A percentile compares a stretch with the other conserved stretches of the same genome.
phyloP scores from a whole-genome alignment of 2,888 invertebrate genomes.

The Drosophila mettleri region DNA sequence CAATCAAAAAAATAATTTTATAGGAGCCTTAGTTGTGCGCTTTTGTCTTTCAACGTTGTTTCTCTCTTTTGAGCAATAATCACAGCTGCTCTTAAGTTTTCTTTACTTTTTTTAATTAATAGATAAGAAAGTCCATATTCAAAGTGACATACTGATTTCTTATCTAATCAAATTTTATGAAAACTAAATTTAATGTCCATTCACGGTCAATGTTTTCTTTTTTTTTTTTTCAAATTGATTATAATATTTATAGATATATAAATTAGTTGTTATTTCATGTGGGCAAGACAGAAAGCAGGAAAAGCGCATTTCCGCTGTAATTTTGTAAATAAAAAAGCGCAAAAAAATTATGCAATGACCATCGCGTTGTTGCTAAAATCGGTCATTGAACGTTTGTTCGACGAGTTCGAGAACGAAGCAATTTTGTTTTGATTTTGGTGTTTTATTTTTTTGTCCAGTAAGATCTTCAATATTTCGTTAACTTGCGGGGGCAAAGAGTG shows the following conservation, averaged over 20 bases:
- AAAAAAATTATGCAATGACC: slow-evolving; percentile 66
- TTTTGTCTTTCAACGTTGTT: neutral
- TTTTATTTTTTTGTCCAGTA: slow-evolving; percentile 14
- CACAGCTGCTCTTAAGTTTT: slow-evolving; percentile 9
- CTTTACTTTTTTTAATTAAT: slow-evolving; percentile 34
- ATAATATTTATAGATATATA: neutral
- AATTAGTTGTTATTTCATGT: neutral
- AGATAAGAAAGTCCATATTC: slow-evolving; percentile 55
- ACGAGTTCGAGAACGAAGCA: slow-evolving; percentile 13
- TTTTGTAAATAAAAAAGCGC: slow-evolving; percentile 25
- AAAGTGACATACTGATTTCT: slow-evolving; percentile 19
- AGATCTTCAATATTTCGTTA: slow-evolving; percentile 49
- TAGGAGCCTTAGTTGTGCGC: slow-evolving; percentile 14
- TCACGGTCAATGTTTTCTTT: slow-evolving; percentile 76
- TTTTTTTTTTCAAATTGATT: slow-evolving; percentile 40
- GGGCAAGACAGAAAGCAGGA: neutral
- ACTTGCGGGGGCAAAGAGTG: slow-evolving; percentile 33
- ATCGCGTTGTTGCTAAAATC: slow-evolving; percentile 51
- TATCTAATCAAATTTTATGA: slow-evolving; percentile 61
- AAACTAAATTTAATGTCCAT: slow-evolving; percentile 46
- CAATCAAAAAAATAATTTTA: slow-evolving; percentile 20
- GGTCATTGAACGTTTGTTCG: slow-evolving; percentile 60
- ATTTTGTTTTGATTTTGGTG: slow-evolving; percentile 14
- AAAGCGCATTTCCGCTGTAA: slow-evolving; percentile 61
- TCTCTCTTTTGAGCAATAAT: neutral